Evolutionary conservation across 2,888 invertebrate genomes (phyloP), one percentile per base, ranked within the genome.

Genomic region (Tyria jacobaeae): DNA sequence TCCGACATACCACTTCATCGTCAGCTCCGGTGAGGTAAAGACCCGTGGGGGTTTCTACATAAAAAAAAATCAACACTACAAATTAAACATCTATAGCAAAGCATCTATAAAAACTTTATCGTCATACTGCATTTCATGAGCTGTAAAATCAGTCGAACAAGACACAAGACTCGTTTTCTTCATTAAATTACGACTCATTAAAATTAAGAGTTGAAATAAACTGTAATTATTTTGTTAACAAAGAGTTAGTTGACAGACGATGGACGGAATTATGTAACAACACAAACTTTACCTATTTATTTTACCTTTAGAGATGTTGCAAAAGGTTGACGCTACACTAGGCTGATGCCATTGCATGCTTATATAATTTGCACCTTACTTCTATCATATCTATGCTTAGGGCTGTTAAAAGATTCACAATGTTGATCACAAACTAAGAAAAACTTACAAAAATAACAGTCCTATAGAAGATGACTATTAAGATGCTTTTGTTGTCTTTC

Each of bases 161-260:
- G 51, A 56, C 48, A 58, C 37, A n/a, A n/a, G 25, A 57, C 39
- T 57, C 44, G 41, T 37, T 31, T 37, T 47, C 57, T 64, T 70
- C 60, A 58, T 24, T 55, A 53, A 73, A 63, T 66, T 66, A 73
- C 39, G 48, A 41, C 62, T 52, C 62, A 47, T 59, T 73, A 59
- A 73, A 69, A 59, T 75, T 64, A 68, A 57, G 49, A 49, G 60
- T 35, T 24, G 58, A 62, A 74, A 66, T 54, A 59, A 66, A 68
- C 72, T 71, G 60, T 59, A 71, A 76, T 71, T 76, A 64, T 60
- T 67, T 56, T 64, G 57, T 68, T 68, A 74, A 75, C 68, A 75
- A 73, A 66, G 64, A 70, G 62, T 70, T 60, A 63, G 51, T 66
- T 66, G 64, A 60, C 61, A 68, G 64, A 59, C 41, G 41, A 54